Evolutionary conservation across 2,113 vertebrate species (phyloP).

Genomic region (Calyptommatus sinebrachiatus): DNA sequence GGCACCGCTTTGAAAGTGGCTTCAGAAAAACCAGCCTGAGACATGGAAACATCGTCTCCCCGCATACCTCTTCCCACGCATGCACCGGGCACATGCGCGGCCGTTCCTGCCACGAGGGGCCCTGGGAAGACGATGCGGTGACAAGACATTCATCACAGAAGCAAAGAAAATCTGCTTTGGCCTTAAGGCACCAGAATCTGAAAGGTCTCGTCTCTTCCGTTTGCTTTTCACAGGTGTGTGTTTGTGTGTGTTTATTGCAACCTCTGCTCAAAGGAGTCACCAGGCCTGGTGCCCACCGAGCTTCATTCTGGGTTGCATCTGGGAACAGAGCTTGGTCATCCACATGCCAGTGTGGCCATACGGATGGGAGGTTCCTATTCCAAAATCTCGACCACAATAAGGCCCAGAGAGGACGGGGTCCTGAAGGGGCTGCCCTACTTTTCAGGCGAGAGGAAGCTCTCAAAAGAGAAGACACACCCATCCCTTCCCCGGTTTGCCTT

Average conservation of each 20-base stretch:
- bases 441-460: accelerated
- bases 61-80: too few species aligned
- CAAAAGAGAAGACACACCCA: accelerated
- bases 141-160: neutral
- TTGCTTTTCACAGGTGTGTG: too few species aligned
- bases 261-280: neutral
- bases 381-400: too few species aligned
- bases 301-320: too few species aligned
- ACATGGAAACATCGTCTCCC: neutral
- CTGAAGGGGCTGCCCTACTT: neutral
- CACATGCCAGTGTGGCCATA: too few species aligned
- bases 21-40: neutral
- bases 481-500: too few species aligned
- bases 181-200: neutral
- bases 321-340: too few species aligned
- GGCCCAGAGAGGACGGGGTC: accelerated
- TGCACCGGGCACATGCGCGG: too few species aligned
- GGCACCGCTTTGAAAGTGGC: neutral
- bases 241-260: neutral
- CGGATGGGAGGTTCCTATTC: too few species aligned
- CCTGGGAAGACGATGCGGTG: neutral
- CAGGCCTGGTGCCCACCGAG: too few species aligned
- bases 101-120: neutral
- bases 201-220: neutral
- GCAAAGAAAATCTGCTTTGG: neutral